These are phyloP conservation scores for Esox lucius DNA, from an alignment of 2,797 vertebrate species.

Conservation along the genomic window DNA sequence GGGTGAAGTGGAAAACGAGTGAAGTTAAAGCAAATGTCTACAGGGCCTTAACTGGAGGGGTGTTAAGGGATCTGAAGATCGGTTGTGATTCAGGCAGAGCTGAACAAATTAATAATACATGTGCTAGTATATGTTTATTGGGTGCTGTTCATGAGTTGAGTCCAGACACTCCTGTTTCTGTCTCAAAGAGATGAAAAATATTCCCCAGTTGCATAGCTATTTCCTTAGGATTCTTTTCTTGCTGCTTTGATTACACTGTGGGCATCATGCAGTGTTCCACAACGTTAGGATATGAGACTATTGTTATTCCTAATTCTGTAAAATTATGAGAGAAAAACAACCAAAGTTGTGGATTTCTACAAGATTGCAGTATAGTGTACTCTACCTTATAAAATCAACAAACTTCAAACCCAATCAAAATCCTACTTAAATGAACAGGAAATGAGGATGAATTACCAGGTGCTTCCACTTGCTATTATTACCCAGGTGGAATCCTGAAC, in stretches of 20 bases:
- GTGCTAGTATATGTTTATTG: conserved; percentile 45
- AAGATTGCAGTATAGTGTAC: background rate
- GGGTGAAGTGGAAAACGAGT: background rate
- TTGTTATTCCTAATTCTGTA: background rate
- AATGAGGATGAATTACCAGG: background rate
- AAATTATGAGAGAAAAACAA: background rate
- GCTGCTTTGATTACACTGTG: background rate
- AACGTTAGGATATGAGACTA: background rate
- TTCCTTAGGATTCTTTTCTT: background rate
- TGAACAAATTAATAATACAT: conserved; percentile 60
- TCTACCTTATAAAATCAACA: background rate
- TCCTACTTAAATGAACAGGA: background rate
- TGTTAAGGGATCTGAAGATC: background rate
- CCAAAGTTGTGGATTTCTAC: background rate
- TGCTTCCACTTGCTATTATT: background rate
- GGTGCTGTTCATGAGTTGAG: conserved; percentile 35
- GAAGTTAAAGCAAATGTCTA: background rate
- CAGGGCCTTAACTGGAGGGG: background rate
- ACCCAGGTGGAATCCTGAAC: too few relatives aligned
- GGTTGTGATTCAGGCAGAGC: conserved; percentile 22
- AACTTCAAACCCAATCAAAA: background rate
- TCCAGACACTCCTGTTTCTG: conserved; percentile 8
- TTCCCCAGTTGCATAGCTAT: background rate
- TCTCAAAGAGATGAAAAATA: background rate
- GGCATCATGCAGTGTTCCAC: background rate